phyloP scores from a whole-genome alignment of 2,113 vertebrate genomes.

The Otus sunia region DNA sequence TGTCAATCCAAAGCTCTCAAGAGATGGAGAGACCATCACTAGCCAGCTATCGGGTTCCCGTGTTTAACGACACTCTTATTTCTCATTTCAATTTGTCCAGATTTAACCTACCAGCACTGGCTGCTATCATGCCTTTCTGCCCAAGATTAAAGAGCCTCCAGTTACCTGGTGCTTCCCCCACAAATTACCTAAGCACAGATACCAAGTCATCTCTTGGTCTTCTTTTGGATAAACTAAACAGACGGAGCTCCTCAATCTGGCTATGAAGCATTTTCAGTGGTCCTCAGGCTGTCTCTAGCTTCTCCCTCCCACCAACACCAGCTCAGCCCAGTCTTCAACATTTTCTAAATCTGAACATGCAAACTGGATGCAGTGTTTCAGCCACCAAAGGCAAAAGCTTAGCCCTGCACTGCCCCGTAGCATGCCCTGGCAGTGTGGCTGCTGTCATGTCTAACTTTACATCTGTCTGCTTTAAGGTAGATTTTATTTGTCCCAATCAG shows the following conservation, averaged over 20 bases:
- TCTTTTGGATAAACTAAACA: neutral
- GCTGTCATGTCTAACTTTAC: neutral
- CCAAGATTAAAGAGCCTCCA: neutral
- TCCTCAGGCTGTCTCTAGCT: neutral
- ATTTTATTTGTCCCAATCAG: neutral
- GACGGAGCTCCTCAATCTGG: neutral
- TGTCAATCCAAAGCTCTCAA: neutral
- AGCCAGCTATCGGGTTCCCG: rapidly evolving
- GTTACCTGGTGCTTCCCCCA: neutral
- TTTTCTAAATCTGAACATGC: neutral
- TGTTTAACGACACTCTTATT: neutral
- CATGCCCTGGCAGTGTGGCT: neutral
- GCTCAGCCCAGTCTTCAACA: neutral
- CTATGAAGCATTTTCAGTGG: neutral
- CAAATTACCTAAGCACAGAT: neutral
- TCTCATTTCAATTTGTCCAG: neutral
- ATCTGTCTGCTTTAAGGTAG: neutral
- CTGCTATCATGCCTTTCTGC: neutral
- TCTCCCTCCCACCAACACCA: neutral
- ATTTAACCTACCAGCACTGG: neutral
- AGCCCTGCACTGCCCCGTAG: neutral
- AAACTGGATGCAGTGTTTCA: neutral
- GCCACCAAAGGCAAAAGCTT: neutral
- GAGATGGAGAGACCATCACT: neutral
- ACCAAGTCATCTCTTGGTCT: neutral